Conservation (phyloP, 2,888 invertebrate genomes). For the Ptychoptera contaminata region DNA sequence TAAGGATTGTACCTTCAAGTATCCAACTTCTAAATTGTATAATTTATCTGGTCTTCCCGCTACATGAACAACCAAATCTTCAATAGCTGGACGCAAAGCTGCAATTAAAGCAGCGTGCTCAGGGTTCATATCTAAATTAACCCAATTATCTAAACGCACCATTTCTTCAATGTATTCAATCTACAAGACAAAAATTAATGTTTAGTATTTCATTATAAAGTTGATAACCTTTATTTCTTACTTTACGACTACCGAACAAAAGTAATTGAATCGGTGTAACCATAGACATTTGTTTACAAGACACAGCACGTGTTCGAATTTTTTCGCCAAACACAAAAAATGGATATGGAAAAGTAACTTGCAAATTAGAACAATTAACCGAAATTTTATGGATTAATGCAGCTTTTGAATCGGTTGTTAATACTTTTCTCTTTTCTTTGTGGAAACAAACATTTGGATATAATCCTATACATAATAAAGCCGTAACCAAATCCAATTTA, state of each 20-base stretch:
- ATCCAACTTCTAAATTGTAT: slow-evolving; percentile 28
- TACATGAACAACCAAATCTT: slow-evolving; percentile 65
- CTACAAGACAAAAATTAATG: neutral
- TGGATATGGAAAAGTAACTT: slow-evolving; percentile 77
- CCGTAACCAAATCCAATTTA: slow-evolving; percentile 65
- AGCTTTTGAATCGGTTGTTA: slow-evolving; percentile 88
- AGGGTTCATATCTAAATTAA: slow-evolving; percentile 75
- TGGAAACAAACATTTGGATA: slow-evolving; percentile 96
- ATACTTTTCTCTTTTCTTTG: slow-evolving; percentile 87
- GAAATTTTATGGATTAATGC: slow-evolving; percentile 95
- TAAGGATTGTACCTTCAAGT: neutral
- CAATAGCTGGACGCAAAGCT: slow-evolving; percentile 77
- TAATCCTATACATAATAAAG: slow-evolving; percentile 75
- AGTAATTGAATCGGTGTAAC: slow-evolving; percentile 85
- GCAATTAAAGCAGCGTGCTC: slow-evolving; percentile 64
- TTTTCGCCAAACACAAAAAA: slow-evolving; percentile 98
- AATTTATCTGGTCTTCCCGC: slow-evolving; percentile 67
- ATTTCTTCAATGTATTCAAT: slow-evolving; percentile 40
- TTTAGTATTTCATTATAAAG: neutral
- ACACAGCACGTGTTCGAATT: slow-evolving; percentile 86
- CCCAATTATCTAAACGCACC: slow-evolving; percentile 84
- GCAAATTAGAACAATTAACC: slow-evolving; percentile 77
- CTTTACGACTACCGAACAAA: slow-evolving; percentile 77
- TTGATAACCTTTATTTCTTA: slow-evolving; percentile 42
- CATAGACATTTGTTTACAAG: slow-evolving; percentile 94